Percentiles rank a stretch among this genome's conserved stretches.
These are phyloP conservation scores for Mizuhopecten yessoensis DNA, from an alignment of 1,140 invertebrate species.

Conservation along the genomic window DNA sequence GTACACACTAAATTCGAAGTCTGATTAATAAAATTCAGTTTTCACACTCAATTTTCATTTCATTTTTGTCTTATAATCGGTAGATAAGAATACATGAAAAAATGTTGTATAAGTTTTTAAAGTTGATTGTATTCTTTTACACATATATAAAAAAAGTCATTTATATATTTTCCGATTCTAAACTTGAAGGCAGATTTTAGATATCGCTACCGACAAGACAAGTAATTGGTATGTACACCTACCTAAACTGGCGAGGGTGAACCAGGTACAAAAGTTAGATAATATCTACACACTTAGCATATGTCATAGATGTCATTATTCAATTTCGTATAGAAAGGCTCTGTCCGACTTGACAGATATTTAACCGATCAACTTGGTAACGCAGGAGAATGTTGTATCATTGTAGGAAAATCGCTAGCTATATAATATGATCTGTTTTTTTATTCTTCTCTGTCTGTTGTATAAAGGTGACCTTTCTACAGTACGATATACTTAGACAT, in stretches of 20 bases:
- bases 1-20: too few species aligned
- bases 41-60: too few species aligned
- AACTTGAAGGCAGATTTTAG: not conserved
- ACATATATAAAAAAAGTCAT: too few species aligned
- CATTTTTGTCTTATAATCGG: too few species aligned
- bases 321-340: not conserved
- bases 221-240: not conserved
- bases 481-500: not conserved
- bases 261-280: not conserved
- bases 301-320: not conserved
- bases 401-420: not conserved
- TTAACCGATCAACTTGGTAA: not conserved
- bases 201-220: not conserved
- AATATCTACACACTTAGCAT: constrained; percentile 24
- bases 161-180: not conserved
- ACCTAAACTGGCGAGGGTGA: not conserved
- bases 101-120: too few species aligned
- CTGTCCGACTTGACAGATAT: not conserved
- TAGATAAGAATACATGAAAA: too few species aligned
- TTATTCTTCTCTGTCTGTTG: not conserved
- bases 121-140: too few species aligned
- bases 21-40: too few species aligned
- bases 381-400: not conserved
- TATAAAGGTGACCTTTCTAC: not conserved
- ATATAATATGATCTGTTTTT: not conserved